These are phyloP conservation scores for Lichenostomus cassidix DNA, from an alignment of 2,113 vertebrate genomes.

Conservation along the genomic window DNA sequence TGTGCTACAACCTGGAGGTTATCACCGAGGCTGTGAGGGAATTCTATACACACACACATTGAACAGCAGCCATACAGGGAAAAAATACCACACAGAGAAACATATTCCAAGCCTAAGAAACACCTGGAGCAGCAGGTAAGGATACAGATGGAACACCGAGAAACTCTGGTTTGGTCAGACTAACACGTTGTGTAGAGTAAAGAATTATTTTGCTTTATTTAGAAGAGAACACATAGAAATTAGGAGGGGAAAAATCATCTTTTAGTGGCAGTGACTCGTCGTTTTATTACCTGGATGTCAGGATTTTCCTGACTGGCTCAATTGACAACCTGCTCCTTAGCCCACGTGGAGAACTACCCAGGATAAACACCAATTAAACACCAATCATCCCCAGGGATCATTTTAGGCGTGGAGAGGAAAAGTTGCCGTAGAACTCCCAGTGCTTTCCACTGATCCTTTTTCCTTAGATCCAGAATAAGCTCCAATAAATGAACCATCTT, in stretches of 20 bases:
- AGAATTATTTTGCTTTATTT: not conserved
- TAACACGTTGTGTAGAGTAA: not conserved
- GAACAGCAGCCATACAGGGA: not conserved
- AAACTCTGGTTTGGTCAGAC: not conserved
- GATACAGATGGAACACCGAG: not conserved
- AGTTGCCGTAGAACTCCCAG: constrained; percentile 76
- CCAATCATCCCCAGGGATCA: not conserved
- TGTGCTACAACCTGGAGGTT: not conserved
- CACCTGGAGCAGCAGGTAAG: not conserved
- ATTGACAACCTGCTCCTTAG: constrained; percentile 10
- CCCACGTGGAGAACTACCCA: not conserved
- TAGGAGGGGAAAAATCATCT: not conserved
- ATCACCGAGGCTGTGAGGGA: not conserved
- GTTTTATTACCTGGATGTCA: constrained; percentile 6
- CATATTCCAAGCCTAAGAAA: constrained; percentile 25
- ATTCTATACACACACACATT: not conserved
- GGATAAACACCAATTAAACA: constrained; percentile 41
- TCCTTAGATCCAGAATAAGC: constrained; percentile 90
- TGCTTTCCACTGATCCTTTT: constrained; percentile 87
- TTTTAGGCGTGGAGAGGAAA: constrained; percentile 76
- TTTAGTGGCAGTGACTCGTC: constrained; percentile 62
- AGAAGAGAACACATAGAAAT: constrained; percentile 18
- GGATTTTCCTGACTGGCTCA: not conserved
- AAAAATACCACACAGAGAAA: constrained; percentile 25
- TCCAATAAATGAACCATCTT: constrained; percentile 97